Percentiles rank a stretch among this genome's conserved stretches.
Evolutionary conservation across 1,140 invertebrate genomes (phyloP).

Genomic region (Callitettix versicolor): DNA sequence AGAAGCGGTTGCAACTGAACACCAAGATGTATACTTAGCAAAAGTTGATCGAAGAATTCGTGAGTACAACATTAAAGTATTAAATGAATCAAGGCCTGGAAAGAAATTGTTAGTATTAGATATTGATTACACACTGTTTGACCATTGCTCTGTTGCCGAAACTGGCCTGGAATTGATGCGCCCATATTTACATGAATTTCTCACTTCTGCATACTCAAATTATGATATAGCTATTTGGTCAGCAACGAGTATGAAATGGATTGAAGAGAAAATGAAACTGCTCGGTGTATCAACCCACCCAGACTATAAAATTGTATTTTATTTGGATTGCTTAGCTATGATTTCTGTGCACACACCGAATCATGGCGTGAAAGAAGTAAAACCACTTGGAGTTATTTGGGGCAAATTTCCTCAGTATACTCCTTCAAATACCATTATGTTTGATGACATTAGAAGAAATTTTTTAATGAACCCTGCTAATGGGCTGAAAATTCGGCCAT

Average conservation of each 20-base stretch:
- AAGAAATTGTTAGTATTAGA: conserved; percentile 91
- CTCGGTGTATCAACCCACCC: conserved; percentile 72
- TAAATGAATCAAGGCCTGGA: conserved; percentile 67
- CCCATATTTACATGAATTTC: conserved; percentile 89
- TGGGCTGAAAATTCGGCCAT: conserved; percentile 82
- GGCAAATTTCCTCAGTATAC: conserved; percentile 84
- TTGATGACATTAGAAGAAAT: conserved; percentile 93
- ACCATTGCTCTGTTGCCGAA: conserved; percentile 85
- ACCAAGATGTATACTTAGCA: conserved; percentile 46
- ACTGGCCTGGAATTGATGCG: conserved; percentile 84
- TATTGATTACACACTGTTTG: conserved; percentile 95
- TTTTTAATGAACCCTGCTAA: conserved; percentile 97
- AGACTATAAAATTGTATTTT: conserved; percentile 87
- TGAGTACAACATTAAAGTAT: conserved; percentile 67
- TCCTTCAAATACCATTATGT: conserved; percentile 93
- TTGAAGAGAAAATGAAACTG: conserved; percentile 93
- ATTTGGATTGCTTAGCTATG: conserved; percentile 86
- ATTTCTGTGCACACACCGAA: conserved; percentile 83
- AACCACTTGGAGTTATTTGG: conserved; percentile 94
- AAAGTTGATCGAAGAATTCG: conserved; percentile 77
- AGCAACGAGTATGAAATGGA: conserved; percentile 96
- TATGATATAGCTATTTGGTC: conserved; percentile 90
- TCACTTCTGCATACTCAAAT: conserved; percentile 79
- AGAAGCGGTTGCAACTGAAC: conserved; percentile 72
- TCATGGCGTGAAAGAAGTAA: conserved; percentile 85